Evolutionary conservation across 2,888 invertebrate species (phyloP), one percentile per base, ranked within the genome.

Genomic region (Phaedon cochleariae): DNA sequence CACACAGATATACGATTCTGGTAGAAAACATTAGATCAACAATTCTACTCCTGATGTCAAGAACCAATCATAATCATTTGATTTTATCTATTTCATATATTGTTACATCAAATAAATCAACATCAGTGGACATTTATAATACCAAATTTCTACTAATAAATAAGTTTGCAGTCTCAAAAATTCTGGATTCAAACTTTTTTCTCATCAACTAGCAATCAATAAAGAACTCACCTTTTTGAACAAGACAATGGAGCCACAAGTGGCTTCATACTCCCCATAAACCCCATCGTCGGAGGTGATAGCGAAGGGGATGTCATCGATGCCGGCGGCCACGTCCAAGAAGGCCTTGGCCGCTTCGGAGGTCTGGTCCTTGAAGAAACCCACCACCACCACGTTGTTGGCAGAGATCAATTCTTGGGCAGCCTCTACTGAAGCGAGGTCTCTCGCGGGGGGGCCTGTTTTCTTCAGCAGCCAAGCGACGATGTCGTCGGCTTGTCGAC

Each of bases 391-490:
- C 67, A 98, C 95, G 74, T 92, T 88, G 76, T 90, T 90, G 26
- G 89, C 90, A 41, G 92, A 94, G 63, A 93, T 89, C 79, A 98
- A 90, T 71, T 90, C 88, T 82, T 95, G 94, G 62, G 93, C 92
- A 72, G 92, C 94, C 62, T 94, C 95, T 1, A 91, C 91, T 6
- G 91, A 87, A 34, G 87, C 83, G 45, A 99, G 84, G 70, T 90
- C 90, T 75, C 90, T 88, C n/a, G 97, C 97, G 66, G 96, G 91
- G 58, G 98, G 97, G 60, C 98, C 98, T 79, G 96, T 96, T 88
- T 98, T 99, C 88, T 98, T 98, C 83, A 90, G 88, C 68, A 99
- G 84, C 99, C 99, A 99, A 74, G 87, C 87, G 67, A 98, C 89
- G 80, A 99, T 98, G 69, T 97, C 96, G 73, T 93, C 93, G 75